Evolutionary conservation across 2,113 vertebrate genomes (phyloP), one percentile per base, ranked within the genome.

Genomic region (Cynocephalus volans): DNA sequence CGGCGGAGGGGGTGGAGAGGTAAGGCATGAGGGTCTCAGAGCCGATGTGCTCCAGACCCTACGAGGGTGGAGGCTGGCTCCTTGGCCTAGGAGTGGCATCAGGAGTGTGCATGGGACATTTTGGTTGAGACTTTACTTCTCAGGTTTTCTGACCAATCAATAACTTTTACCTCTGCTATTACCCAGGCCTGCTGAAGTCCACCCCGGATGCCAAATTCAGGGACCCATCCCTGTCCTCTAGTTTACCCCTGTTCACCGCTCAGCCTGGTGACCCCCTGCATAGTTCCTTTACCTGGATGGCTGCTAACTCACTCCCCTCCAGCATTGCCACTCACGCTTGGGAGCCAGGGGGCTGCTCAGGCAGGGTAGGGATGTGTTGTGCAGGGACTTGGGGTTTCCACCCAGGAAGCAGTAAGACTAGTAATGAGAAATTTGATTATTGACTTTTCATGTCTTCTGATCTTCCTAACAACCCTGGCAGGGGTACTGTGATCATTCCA

Each of bases 91-190:
- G 67, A 36, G 3, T 11, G 17, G 15, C 36, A 33, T 28, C 19
- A 41, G 3, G 4, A 28, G 8, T 41, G 13, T 26, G 28, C 14
- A 0, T 4, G 21, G 14, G 67, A 36, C 12, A 31, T 31, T 72
- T 52, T 33, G 14, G 64, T 50, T 50, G 21, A 41, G 15, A 23
- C 0, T 6, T 54, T 14, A 15, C 6, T 15, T 13, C 26, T 89
- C 69, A 12, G 10, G 28, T 70, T 93, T 79, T 91, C 67, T 86
- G 72, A 70, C 56, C 75, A 54, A 72, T 48, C 6, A 50, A 2
- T 70, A 19, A 33, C 36, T 73, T 95, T 75, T 36, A 48, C 14
- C 45, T 80, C 50, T 75, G 36, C 24, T 69, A 26, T n/a, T 50
- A 50, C 21, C 64, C 48, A 70, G 54, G 36, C 33, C 58, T 50